Conservation (phyloP, 2,113 vertebrate species). For the Todiramphus saurophagus region DNA sequence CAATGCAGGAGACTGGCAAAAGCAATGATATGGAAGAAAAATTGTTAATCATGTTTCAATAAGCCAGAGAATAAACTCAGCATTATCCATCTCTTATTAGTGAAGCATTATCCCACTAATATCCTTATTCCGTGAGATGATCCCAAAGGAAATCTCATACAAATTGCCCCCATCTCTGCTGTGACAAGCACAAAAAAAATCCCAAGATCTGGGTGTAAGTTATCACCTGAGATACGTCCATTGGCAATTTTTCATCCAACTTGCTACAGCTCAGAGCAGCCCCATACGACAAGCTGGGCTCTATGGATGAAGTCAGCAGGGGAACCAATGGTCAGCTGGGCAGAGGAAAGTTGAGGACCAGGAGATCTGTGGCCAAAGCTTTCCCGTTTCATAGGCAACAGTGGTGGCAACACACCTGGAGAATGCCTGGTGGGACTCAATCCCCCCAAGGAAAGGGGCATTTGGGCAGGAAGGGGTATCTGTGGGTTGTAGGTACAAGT, state of each 20-base stretch:
- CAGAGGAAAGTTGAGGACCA: background rate
- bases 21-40: background rate
- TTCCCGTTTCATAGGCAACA: background rate
- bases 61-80: background rate
- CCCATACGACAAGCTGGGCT: fast-evolving
- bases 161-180: background rate
- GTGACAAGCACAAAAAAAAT: background rate
- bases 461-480: background rate
- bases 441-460: fast-evolving
- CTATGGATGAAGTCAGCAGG: background rate
- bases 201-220: background rate
- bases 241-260: background rate
- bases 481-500: background rate
- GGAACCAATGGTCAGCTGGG: fast-evolving
- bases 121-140: background rate
- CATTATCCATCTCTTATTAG: background rate
- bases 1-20: background rate
- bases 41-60: background rate
- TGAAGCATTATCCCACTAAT: background rate
- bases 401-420: background rate
- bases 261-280: background rate
- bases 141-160: background rate
- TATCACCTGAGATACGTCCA: background rate
- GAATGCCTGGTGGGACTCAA: background rate
- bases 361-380: background rate